Evolutionary conservation across 2,113 vertebrate species (phyloP).

Genomic region (Colistium nudipinnis): DNA sequence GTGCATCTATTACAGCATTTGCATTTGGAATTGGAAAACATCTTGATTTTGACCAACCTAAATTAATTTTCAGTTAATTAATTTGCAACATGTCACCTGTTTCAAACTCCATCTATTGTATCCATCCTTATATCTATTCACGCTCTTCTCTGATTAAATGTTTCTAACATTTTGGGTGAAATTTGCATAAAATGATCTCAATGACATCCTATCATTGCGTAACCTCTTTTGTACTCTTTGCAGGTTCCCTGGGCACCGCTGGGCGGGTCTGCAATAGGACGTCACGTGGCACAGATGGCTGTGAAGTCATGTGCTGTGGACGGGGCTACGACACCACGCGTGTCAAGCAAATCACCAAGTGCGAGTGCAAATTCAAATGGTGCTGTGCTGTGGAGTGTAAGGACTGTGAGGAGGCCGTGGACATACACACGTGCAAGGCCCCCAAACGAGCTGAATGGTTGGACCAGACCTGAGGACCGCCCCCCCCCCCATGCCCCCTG

Average conservation of each 20-base stretch:
- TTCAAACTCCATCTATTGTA: no score
- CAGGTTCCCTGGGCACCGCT: conserved; percentile 95
- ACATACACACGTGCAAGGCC: conserved; percentile 96
- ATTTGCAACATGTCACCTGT: no score
- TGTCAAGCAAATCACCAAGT: conserved; percentile 90
- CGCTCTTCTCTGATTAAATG: no score
- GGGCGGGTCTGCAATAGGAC: conserved; percentile 93
- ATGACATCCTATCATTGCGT: no score
- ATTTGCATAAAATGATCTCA: no score
- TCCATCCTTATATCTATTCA: no score
- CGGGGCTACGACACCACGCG: conserved; percentile 96
- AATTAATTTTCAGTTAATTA: no score
- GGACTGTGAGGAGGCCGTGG: conserved; percentile 94
- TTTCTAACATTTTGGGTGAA: no score
- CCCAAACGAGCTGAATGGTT: conserved; percentile 95
- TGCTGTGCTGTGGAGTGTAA: conserved; percentile 97
- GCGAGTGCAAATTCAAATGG: conserved; percentile 97
- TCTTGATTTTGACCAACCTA: no score
- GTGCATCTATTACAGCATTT: no score
- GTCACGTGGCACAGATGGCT: conserved; percentile 93
- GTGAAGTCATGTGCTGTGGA: conserved; percentile 99
- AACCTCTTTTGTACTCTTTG: conserved; percentile 44
- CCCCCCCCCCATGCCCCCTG: conserved; percentile 68
- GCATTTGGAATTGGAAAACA: no score
- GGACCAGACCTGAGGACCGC: conserved; percentile 90